Conservation (phyloP, 2,797 vertebrate genomes). For the Ctenochaetus hawaiiensis region DNA sequence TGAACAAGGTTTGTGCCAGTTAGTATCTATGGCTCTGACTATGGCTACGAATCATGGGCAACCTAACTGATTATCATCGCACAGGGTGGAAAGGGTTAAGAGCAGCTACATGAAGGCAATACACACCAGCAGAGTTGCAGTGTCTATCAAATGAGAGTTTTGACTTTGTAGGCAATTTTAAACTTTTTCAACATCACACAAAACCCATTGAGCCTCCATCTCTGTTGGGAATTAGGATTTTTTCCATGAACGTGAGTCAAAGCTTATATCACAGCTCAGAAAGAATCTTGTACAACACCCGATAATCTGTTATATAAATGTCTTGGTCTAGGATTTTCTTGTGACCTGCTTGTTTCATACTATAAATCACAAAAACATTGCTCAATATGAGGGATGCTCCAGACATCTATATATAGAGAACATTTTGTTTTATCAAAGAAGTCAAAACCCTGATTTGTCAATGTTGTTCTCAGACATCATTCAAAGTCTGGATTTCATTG, state of each 20-base stretch:
- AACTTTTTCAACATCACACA: background rate
- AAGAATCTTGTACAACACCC: constrained; percentile 14
- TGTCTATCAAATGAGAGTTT: background rate
- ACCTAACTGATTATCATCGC: too few relatives aligned
- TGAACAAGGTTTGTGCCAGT: too few relatives aligned
- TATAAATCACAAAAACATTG: constrained; percentile 22
- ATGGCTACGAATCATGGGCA: too few relatives aligned
- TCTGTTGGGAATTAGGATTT: background rate
- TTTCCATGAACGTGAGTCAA: background rate
- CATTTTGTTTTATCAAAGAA: background rate
- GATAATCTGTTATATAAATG: constrained; percentile 24
- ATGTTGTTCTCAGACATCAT: constrained; percentile 3
- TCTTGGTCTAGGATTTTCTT: constrained; percentile 27
- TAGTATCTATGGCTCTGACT: too few relatives aligned
- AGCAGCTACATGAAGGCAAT: background rate
- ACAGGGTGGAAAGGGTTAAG: too few relatives aligned
- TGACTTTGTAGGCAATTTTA: background rate
- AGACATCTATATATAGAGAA: constrained; percentile 21
- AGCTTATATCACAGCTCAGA: background rate
- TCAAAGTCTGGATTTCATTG: constrained; percentile 22
- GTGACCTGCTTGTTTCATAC: constrained; percentile 21
- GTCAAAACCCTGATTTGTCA: background rate
- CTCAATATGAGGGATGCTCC: constrained; percentile 2
- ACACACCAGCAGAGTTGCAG: background rate
- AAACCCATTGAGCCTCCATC: background rate